A percentile compares a stretch with the other conserved stretches of the same genome.
phyloP scores from a whole-genome alignment of 2,797 vertebrate genomes.

The Iguana delicatissima region DNA sequence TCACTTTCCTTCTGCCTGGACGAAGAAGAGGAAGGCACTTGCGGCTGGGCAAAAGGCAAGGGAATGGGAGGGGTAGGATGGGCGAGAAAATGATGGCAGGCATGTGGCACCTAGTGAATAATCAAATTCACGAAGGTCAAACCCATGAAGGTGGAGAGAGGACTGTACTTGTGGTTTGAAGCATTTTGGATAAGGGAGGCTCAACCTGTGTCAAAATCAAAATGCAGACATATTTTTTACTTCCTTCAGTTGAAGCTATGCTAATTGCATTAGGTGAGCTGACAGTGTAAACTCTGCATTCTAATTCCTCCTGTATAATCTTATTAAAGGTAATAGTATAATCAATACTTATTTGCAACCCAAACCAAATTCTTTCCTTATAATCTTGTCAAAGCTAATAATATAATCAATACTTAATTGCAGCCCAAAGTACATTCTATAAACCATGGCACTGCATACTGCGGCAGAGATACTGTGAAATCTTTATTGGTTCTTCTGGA shows the following conservation, averaged over 20 bases:
- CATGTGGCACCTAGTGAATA: no score
- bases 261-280: background rate
- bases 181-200: no score
- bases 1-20: no score
- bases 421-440: constrained; percentile 90
- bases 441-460: constrained; percentile 91
- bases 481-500: constrained; percentile 88
- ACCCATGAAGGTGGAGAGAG: no score
- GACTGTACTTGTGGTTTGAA: no score
- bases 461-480: constrained; percentile 92
- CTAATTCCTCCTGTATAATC: background rate
- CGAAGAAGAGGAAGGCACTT: no score
- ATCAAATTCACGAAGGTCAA: no score
- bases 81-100: no score
- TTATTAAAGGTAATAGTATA: constrained; percentile 26
- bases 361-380: constrained; percentile 65
- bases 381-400: constrained; percentile 29
- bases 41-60: no score
- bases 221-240: background rate
- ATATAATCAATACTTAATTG: constrained; percentile 60
- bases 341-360: constrained; percentile 82
- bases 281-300: background rate
- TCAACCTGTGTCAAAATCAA: background rate
- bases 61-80: no score
- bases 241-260: background rate